phyloP scores from a whole-genome alignment of 1,140 invertebrate genomes.

The Papilio machaon region DNA sequence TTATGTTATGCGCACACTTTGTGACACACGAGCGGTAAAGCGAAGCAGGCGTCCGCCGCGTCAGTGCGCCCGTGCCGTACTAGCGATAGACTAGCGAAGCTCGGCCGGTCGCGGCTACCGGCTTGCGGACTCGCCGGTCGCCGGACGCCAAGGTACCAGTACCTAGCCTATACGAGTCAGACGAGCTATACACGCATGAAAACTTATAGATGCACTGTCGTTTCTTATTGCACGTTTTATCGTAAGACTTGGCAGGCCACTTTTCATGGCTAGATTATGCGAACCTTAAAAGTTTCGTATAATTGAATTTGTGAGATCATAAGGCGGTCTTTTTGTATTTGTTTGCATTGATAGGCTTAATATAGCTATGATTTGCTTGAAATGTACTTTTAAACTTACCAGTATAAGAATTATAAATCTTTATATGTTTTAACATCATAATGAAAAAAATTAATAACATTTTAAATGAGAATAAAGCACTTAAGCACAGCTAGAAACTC shows the following conservation, averaged over 20 bases:
- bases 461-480: slow-evolving; percentile 47
- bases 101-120: slow-evolving; percentile 60
- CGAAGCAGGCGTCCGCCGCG: slow-evolving; percentile 64
- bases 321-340: not conserved
- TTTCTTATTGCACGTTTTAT: slow-evolving; percentile 64
- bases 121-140: slow-evolving; percentile 57
- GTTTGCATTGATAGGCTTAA: not conserved
- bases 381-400: not conserved
- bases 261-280: slow-evolving; percentile 61
- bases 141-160: slow-evolving; percentile 42
- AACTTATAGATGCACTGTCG: slow-evolving; percentile 46
- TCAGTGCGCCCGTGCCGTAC: slow-evolving; percentile 66
- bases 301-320: slow-evolving; percentile 33
- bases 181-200: slow-evolving; percentile 50
- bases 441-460: too few relatives aligned
- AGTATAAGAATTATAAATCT: not conserved
- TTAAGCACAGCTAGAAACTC: slow-evolving; percentile 43
- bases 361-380: not conserved
- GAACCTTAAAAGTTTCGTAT: slow-evolving; percentile 49
- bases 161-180: slow-evolving; percentile 41
- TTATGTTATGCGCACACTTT: slow-evolving; percentile 63
- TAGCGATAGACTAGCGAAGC: slow-evolving; percentile 50
- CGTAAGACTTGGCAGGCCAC: slow-evolving; percentile 50
- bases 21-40: slow-evolving; percentile 33
- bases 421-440: too few relatives aligned